Conservation (phyloP, 2,888 invertebrate genomes). For the Drosophila lacicola region DNA sequence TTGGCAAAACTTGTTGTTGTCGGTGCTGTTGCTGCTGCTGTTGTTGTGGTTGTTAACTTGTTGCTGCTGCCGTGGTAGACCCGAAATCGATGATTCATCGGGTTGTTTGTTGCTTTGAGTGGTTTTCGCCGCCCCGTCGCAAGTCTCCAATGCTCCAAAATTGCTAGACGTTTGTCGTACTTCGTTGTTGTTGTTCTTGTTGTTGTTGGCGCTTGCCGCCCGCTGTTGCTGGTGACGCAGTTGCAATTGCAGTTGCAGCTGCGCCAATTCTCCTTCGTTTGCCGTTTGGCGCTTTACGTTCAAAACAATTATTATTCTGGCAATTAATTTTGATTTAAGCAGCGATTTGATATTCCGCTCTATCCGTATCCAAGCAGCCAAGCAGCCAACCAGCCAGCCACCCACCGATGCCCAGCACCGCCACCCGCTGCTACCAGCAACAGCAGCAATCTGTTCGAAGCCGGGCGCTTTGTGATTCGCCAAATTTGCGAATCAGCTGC, state of each 20-base stretch:
- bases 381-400: slow-evolving; percentile 24
- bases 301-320: slow-evolving; percentile 83
- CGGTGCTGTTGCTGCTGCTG: slow-evolving; percentile 16
- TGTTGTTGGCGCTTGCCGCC: slow-evolving; percentile 74
- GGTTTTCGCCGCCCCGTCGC: slow-evolving; percentile 48
- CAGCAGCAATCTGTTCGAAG: slow-evolving; percentile 37
- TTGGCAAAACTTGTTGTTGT: slow-evolving; percentile 52
- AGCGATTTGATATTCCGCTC: slow-evolving; percentile 76
- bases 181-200: slow-evolving; percentile 34
- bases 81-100: slow-evolving; percentile 80
- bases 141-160: slow-evolving; percentile 48
- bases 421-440: slow-evolving; percentile 53
- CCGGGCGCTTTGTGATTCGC: slow-evolving; percentile 58
- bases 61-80: slow-evolving; percentile 50
- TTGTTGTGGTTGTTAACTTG: slow-evolving; percentile 31
- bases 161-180: slow-evolving; percentile 75
- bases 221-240: slow-evolving; percentile 70
- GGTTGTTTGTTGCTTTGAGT: slow-evolving; percentile 74
- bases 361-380: slow-evolving; percentile 29
- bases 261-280: slow-evolving; percentile 76
- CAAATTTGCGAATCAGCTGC: slow-evolving; percentile 58
- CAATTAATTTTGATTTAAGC: slow-evolving; percentile 83
- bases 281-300: slow-evolving; percentile 70
- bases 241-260: slow-evolving; percentile 71
- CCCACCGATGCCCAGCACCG: slow-evolving; percentile 34